These are phyloP conservation scores for Galleria mellonella DNA, from an alignment of 1,140 invertebrate genomes.

Conservation along the genomic window DNA sequence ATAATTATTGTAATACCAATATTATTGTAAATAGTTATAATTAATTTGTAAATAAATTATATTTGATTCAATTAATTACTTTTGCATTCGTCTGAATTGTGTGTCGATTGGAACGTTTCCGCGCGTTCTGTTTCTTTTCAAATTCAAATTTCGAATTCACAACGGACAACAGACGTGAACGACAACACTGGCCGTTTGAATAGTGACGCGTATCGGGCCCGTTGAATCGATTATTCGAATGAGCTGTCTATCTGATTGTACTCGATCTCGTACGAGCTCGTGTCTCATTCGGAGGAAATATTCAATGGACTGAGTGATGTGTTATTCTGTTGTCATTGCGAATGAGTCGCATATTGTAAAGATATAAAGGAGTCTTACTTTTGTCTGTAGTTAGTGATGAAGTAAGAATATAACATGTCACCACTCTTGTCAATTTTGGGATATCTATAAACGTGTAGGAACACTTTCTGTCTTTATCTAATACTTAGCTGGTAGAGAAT, in stretches of 20 bases:
- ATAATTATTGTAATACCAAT: too few species aligned
- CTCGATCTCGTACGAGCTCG: constrained; percentile 9
- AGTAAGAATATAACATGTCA: too few species aligned
- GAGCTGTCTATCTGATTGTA: constrained; percentile 38
- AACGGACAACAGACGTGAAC: constrained; percentile 8
- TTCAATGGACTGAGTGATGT: constrained; percentile 12
- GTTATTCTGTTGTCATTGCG: constrained; percentile 3
- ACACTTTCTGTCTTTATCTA: too few species aligned
- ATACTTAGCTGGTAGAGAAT: too few species aligned
- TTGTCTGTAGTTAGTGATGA: too few species aligned
- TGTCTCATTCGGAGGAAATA: constrained; percentile 3
- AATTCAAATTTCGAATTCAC: constrained; percentile 32
- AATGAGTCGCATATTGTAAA: neutral
- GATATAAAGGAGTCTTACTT: too few species aligned
- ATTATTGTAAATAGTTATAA: too few species aligned
- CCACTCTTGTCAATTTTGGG: too few species aligned
- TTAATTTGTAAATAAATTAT: too few species aligned
- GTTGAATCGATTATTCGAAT: constrained; percentile 42
- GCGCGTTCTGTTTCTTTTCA: constrained; percentile 23
- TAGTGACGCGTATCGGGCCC: constrained; percentile 20
- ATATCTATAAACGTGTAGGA: too few species aligned
- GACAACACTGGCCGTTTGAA: constrained; percentile 16
- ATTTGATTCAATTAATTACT: too few species aligned
- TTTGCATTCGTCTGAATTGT: too few species aligned
- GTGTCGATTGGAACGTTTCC: constrained; percentile 14